phyloP scores from a whole-genome alignment of 2,797 vertebrate genomes.

The Sebastes baramenuke region DNA sequence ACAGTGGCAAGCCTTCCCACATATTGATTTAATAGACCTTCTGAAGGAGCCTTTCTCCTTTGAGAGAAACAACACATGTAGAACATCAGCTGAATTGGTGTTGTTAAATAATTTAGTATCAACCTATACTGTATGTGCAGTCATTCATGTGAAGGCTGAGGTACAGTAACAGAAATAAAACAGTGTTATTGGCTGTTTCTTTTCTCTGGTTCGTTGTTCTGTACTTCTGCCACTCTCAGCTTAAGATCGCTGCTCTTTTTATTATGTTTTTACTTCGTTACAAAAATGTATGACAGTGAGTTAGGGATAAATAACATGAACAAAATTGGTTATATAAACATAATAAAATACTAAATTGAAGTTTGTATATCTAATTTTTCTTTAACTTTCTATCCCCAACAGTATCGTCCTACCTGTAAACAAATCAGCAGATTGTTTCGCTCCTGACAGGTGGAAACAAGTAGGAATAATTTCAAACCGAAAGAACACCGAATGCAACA shows the following conservation, averaged over 20 bases:
- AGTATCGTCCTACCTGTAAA: conserved; percentile 35
- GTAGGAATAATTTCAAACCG: conserved; percentile 55
- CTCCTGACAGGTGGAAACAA: conserved; percentile 58
- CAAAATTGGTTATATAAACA: background rate
- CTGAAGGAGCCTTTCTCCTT: conserved; percentile 61
- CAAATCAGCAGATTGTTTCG: conserved; percentile 57
- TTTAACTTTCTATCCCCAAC: background rate
- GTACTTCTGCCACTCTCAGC: background rate
- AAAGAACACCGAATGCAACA: conserved; percentile 60
- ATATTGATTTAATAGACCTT: conserved; percentile 70
- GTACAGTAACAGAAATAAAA: conserved; percentile 35
- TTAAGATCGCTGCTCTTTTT: background rate
- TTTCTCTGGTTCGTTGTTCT: conserved; percentile 19
- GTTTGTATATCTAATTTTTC: background rate
- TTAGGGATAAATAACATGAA: background rate
- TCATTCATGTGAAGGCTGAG: conserved; percentile 50
- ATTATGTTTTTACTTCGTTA: background rate
- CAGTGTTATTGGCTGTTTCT: conserved; percentile 16
- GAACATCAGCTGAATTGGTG: conserved; percentile 66
- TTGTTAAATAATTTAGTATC: conserved; percentile 77
- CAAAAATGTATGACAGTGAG: background rate
- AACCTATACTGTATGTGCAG: conserved; percentile 56
- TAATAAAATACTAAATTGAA: background rate
- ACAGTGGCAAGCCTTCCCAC: conserved; percentile 54
- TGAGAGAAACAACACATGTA: conserved; percentile 72